Conservation (phyloP, 2,888 invertebrate genomes). For the Mythimna vitellina region DNA sequence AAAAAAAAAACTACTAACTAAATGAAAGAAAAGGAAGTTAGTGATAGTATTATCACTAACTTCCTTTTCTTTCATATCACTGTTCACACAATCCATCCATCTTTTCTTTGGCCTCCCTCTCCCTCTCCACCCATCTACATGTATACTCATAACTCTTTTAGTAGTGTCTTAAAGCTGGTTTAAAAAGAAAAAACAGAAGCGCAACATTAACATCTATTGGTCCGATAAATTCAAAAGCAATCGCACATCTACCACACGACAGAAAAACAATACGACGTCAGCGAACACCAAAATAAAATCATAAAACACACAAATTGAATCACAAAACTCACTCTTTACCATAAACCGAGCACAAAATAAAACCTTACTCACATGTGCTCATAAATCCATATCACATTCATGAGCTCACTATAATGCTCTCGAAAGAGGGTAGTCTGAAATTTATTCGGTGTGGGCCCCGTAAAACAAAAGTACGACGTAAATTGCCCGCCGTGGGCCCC, state of each 20-base stretch:
- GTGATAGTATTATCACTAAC: too few relatives aligned
- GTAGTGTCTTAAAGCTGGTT: too few relatives aligned
- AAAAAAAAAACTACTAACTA: too few relatives aligned
- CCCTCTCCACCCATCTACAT: too few relatives aligned
- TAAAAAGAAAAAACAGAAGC: too few relatives aligned
- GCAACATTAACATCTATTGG: too few relatives aligned
- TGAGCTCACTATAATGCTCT: constrained; percentile 70
- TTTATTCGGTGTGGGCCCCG: constrained; percentile 80
- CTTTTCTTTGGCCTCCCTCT: too few relatives aligned
- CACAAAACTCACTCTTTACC: constrained; percentile 30
- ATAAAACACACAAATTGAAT: constrained; percentile 25
- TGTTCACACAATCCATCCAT: too few relatives aligned
- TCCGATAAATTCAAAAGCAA: not conserved
- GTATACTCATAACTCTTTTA: too few relatives aligned
- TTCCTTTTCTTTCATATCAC: too few relatives aligned
- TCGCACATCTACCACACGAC: not conserved
- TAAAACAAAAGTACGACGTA: constrained; percentile 89
- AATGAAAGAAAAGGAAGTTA: too few relatives aligned
- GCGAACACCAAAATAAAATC: constrained; percentile 8
- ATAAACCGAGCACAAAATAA: constrained; percentile 53
- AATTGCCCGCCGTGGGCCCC: constrained; percentile 81
- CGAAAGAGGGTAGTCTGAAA: constrained; percentile 75
- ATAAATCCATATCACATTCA: constrained; percentile 60
- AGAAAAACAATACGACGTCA: not conserved
- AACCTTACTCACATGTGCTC: constrained; percentile 53